phyloP scores from a whole-genome alignment of 2,113 vertebrate genomes.

The Gambusia holbrooki region DNA sequence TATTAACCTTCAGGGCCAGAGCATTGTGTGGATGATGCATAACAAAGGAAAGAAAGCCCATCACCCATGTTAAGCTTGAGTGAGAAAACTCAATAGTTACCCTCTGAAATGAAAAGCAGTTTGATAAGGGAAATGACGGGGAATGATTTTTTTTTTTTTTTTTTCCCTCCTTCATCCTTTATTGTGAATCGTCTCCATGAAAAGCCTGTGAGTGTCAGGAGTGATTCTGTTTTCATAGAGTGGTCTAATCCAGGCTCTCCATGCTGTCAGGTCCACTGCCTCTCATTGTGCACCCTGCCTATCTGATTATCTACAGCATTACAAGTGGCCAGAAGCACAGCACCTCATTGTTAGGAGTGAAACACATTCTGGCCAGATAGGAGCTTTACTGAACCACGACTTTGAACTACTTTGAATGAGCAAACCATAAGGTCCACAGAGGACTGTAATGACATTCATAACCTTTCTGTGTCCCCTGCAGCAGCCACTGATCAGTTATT shows the following conservation, averaged over 20 bases:
- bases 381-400: conserved; percentile 46
- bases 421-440: conserved; percentile 48
- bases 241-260: conserved; percentile 65
- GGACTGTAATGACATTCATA: conserved; percentile 72
- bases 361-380: conserved; percentile 50
- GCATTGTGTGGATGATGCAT: conserved; percentile 52
- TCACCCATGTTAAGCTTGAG: conserved; percentile 65
- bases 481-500: conserved; percentile 41
- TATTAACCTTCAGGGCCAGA: conserved; percentile 61
- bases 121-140: conserved; percentile 72
- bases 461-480: conserved; percentile 58
- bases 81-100: conserved; percentile 72
- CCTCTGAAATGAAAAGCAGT: conserved; percentile 74
- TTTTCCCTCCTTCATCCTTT: conserved; percentile 26
- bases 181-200: conserved; percentile 62
- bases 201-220: conserved; percentile 66
- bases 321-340: conserved; percentile 54
- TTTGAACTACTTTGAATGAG: conserved; percentile 61
- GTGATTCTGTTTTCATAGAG: conserved; percentile 69
- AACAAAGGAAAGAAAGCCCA: conserved; percentile 59
- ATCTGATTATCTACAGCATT: conserved; percentile 68
- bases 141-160: conserved; percentile 54
- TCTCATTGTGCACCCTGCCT: conserved; percentile 57
- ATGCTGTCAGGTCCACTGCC: conserved; percentile 61
- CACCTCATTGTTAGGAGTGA: conserved; percentile 46